A percentile compares a stretch with the other conserved stretches of the same genome.
These are phyloP conservation scores for Sturmia bella DNA, from an alignment of 2,888 invertebrate species.

Conservation along the genomic window DNA sequence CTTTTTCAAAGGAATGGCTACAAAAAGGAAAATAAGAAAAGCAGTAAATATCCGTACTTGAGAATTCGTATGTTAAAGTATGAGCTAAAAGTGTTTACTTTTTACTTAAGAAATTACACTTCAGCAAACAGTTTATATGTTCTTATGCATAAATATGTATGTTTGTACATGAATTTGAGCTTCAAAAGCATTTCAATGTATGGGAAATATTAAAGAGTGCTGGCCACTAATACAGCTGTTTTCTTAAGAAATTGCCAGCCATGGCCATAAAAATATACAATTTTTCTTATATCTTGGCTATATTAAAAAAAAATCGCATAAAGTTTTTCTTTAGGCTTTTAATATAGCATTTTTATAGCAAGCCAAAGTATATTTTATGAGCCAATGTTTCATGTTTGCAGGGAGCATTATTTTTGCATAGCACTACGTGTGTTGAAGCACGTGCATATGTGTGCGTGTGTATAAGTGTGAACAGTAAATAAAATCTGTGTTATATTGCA, in stretches of 20 bases:
- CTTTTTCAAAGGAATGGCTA: neutral
- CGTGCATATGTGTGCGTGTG: constrained; percentile 9
- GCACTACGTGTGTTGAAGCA: neutral
- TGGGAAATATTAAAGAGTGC: constrained; percentile 29
- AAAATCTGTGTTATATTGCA: constrained; percentile 38
- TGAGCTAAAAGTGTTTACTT: constrained; percentile 79
- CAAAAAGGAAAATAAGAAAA: neutral
- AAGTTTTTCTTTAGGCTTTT: constrained; percentile 44
- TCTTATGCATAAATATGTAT: constrained; percentile 9
- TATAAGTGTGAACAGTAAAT: constrained; percentile 20
- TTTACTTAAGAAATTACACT: constrained; percentile 80
- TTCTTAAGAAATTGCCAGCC: neutral
- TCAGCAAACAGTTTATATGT: constrained; percentile 74
- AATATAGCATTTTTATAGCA: constrained; percentile 46
- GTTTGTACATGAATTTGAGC: neutral
- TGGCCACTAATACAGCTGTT: constrained; percentile 55
- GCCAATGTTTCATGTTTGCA: neutral
- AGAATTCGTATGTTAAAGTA: constrained; percentile 41
- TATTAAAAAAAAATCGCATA: constrained; percentile 15
- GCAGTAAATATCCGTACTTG: constrained; percentile 43
- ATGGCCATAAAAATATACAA: neutral
- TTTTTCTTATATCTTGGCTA: neutral
- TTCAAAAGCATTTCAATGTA: constrained; percentile 10
- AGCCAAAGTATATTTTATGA: constrained; percentile 14
- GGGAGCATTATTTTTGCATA: neutral